Percentiles rank a stretch among this genome's conserved stretches.
Evolutionary conservation across 2,888 invertebrate species (phyloP).

Genomic region (Lysandra bellargus): DNA sequence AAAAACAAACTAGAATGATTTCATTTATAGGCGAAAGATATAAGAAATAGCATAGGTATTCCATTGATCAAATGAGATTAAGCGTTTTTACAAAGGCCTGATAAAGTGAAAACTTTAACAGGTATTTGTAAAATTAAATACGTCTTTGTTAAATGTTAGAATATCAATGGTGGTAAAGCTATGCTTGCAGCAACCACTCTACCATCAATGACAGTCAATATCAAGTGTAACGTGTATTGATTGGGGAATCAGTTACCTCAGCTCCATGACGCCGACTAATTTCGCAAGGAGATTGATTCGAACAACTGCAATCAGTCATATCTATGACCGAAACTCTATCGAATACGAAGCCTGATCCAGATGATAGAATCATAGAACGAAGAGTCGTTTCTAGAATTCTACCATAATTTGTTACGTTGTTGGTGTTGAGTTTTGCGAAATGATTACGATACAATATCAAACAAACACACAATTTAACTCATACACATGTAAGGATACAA

Average conservation of each 20-base stretch:
- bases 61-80: too few species aligned
- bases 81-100: too few species aligned
- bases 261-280: neutral
- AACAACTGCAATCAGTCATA: neutral
- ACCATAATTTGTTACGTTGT: neutral
- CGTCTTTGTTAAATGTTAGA: too few species aligned
- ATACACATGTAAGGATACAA: too few species aligned
- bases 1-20: neutral
- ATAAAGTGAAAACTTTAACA: too few species aligned
- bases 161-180: too few species aligned
- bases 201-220: neutral
- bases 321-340: neutral
- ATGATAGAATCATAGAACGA: neutral
- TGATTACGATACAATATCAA: too few species aligned
- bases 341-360: neutral
- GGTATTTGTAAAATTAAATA: too few species aligned
- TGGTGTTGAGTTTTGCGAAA: neutral
- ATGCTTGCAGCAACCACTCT: neutral
- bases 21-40: too few species aligned
- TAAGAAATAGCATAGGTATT: too few species aligned
- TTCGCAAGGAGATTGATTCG: slow-evolving; percentile 9
- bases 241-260: neutral
- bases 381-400: neutral
- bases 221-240: neutral
- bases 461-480: too few species aligned